Evolutionary conservation across 2,888 invertebrate genomes (phyloP), one percentile per base, ranked within the genome.

Genomic region (Aleiodes alternator): DNA sequence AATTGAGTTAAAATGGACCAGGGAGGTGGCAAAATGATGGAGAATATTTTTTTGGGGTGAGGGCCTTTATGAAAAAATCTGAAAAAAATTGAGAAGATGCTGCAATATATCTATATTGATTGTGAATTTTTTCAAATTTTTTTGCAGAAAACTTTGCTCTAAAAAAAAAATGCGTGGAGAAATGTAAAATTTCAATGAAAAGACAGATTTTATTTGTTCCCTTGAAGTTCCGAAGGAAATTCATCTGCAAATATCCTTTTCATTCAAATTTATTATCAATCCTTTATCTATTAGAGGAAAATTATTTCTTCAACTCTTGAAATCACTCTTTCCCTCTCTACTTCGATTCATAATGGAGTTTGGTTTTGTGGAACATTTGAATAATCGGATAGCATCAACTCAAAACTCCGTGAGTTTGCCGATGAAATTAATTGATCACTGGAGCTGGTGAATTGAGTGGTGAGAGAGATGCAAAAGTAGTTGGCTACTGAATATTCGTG

Each of bases 341-440:
- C 38, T 31, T 50, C 23, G 48, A 64, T 64, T 48, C 48, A 8
- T 48, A 64, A 64, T 64, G 48, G 23, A 43, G 16, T 14, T 61
- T 5, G 61, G 61, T 34, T 61, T 51, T 29, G 8, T 38, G 34
- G 38, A 31, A n/a, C 31, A 9, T 72, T 64, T 16, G 64, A 53
- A 72, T 61, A 57, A 70, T 38, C 56, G n/a, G 23, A 56, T 23
- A 12, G 29, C 23, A 48, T 38, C 29, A 57, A 56, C 31, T 11
- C 57, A 50, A 71, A 71, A 51, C 57, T 71, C 48, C 14, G 48
- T 14, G 14, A 48, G 50, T 59, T 59, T 34, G 50, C 4, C 50
- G 59, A 50, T 59, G 57, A n/a, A 50, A 71, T 71, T 71, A 71
- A 48, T 59, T 59, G 50, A 59, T 71, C 59, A 16, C 50, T 9